A percentile compares a stretch with the other conserved stretches of the same genome.
phyloP scores from a whole-genome alignment of 1,140 invertebrate species.

The Caenorhabditis remanei region DNA sequence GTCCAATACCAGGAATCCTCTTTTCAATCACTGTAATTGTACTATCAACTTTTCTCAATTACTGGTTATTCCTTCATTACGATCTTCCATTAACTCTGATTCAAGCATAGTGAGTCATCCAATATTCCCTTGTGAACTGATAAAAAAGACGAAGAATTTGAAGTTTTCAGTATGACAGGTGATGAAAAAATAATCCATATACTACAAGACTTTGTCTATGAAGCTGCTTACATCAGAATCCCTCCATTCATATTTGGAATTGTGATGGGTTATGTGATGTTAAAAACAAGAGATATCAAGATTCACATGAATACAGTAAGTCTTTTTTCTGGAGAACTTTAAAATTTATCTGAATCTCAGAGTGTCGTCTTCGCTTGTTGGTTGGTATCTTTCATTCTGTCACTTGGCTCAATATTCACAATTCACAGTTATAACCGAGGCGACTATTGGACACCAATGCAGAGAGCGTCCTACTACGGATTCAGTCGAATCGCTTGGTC shows the following conservation, averaged over 20 bases:
- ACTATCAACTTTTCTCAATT: neutral
- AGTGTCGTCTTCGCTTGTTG: slow-evolving; percentile 19
- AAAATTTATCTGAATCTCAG: neutral
- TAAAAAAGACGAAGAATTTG: neutral
- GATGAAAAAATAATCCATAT: slow-evolving; percentile 3
- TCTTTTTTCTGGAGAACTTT: neutral
- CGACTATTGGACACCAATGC: neutral
- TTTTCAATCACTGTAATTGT: neutral
- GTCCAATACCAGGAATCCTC: slow-evolving; percentile 28
- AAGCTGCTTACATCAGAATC: slow-evolving; percentile 53
- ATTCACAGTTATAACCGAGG: slow-evolving; percentile 50
- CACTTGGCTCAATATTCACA: slow-evolving; percentile 46
- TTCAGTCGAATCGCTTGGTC: slow-evolving; percentile 65
- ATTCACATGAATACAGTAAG: neutral
- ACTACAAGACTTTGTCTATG: slow-evolving; percentile 58
- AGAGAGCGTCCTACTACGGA: slow-evolving; percentile 55
- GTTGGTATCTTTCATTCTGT: slow-evolving; percentile 4
- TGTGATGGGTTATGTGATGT: neutral
- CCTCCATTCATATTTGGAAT: slow-evolving; percentile 55
- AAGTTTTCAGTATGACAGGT: slow-evolving; percentile 1
- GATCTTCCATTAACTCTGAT: slow-evolving; percentile 13
- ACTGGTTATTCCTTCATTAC: neutral
- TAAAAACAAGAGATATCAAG: neutral
- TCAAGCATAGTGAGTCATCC: slow-evolving; percentile 18
- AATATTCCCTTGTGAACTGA: too few species aligned